Base-by-base conservation (phyloP, 2,113 vertebrate species). In the Willisornis vidua region DNA sequence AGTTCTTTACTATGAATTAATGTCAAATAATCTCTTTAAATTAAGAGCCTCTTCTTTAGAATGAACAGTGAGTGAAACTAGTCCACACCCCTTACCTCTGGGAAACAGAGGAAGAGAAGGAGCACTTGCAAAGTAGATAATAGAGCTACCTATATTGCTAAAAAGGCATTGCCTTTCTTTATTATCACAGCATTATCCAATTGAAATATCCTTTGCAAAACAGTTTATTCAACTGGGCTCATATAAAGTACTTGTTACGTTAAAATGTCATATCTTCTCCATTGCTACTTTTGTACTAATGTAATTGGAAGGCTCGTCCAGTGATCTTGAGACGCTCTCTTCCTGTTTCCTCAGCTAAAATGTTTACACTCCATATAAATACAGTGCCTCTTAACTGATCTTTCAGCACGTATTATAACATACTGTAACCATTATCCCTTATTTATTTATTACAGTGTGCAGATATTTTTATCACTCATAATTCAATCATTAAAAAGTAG, bases 261-360 rank as follows among this genome's bases (percentile, higher is more conserved):
- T 74, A 83, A 94, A 95, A 85, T 77, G 83, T 95, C 58, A 7
- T 66, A 77, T 89, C 77, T 76, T 91, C 31, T 95, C 84, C 87
- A n/a, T 80, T 83, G 61, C 73, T 79, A 59, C 65, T 93, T 96
- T 87, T 83, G 35, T 75, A 95, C 45, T 89, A 93, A 96, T 92
- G 76, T 52, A 93, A 81, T 84, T 81, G 57, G 74, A 94, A 87
- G 58, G 37, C 70, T 81, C 76, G 84, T 87, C 61, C 70, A 94
- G 61, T 92, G 89, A 95, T 72, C 89, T 90, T 91, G 90, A 90
- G 76, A 77, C 62, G 65, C 28, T 68, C 39, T 92, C 35, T 92
- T 94, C 88, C 92, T 93, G 85, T 96, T 97, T 96, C 74, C 83
- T 97, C 92, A 91, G 57, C 90, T 93, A 74, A 88, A 95, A 72